These are phyloP conservation scores for Ichneumoninae sp. DNA, from an alignment of 2,888 invertebrate genomes.

Conservation along the genomic window DNA sequence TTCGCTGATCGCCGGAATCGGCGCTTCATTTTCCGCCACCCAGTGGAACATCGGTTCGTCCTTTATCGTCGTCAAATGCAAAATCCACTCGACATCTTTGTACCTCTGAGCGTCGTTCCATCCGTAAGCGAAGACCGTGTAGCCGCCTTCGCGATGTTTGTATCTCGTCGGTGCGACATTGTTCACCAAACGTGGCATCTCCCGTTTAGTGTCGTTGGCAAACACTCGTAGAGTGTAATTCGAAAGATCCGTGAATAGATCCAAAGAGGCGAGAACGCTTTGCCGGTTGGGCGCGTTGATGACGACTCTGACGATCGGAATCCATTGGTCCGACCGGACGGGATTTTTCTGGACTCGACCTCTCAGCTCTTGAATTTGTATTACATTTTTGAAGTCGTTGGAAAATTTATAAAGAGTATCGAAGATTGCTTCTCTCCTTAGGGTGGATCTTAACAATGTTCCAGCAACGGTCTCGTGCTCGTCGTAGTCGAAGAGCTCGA, in stretches of 20 bases:
- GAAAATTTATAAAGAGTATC: constrained; percentile 68
- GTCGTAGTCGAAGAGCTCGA: constrained; percentile 67
- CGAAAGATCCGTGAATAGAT: constrained; percentile 69
- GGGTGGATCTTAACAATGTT: constrained; percentile 68
- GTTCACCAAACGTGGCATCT: constrained; percentile 68
- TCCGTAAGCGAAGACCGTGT: constrained; percentile 76
- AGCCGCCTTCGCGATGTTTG: constrained; percentile 67
- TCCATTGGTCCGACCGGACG: constrained; percentile 68
- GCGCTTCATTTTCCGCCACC: constrained; percentile 36
- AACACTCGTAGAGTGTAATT: constrained; percentile 71
- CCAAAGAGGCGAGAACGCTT: constrained; percentile 62
- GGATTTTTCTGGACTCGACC: constrained; percentile 45
- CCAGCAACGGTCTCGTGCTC: constrained; percentile 51
- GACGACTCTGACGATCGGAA: constrained; percentile 70
- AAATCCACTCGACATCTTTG: constrained; percentile 72
- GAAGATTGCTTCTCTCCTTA: constrained; percentile 56
- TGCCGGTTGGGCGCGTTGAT: constrained; percentile 62
- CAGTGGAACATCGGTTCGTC: constrained; percentile 68
- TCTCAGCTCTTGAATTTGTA: constrained; percentile 70
- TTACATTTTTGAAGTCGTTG: constrained; percentile 70
- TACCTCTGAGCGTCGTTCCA: constrained; percentile 60
- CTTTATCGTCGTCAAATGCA: constrained; percentile 73
- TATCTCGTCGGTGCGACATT: constrained; percentile 69
- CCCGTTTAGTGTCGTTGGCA: constrained; percentile 72
- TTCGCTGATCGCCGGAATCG: constrained; percentile 25